A percentile compares a stretch with the other conserved stretches of the same genome.
phyloP scores from a whole-genome alignment of 2,113 vertebrate genomes.

The Siniperca chuatsi region DNA sequence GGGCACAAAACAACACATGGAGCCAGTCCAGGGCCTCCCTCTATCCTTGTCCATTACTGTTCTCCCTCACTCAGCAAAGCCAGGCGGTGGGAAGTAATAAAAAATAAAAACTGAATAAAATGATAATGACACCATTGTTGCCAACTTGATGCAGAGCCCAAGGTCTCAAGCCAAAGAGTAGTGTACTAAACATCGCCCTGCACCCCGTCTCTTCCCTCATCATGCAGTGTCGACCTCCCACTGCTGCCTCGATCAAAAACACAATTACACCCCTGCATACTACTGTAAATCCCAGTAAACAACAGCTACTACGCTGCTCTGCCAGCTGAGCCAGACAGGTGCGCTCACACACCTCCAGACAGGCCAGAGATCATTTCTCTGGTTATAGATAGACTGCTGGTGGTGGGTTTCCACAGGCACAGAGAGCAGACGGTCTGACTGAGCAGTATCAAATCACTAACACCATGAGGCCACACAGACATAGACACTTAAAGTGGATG shows the following conservation, averaged over 20 bases:
- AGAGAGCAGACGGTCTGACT: slow-evolving; percentile 42
- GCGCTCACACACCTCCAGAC: slow-evolving; percentile 10
- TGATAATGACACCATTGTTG: slow-evolving; percentile 18
- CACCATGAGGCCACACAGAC: slow-evolving; percentile 18
- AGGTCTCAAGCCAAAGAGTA: slow-evolving; percentile 3
- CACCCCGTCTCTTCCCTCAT: slow-evolving; percentile 1
- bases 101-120: slow-evolving; percentile 14
- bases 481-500: slow-evolving; percentile 5
- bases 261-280: slow-evolving; percentile 21
- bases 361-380: slow-evolving; percentile 10
- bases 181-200: slow-evolving; percentile 17
- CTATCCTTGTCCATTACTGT: neutral
- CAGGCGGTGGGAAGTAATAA: slow-evolving; percentile 4
- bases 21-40: neutral
- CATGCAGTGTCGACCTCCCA: neutral
- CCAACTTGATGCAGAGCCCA: neutral
- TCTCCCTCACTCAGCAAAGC: neutral
- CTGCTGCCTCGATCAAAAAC: slow-evolving; percentile 22
- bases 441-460: slow-evolving; percentile 47
- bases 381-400: slow-evolving; percentile 24
- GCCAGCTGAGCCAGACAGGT: slow-evolving; percentile 37
- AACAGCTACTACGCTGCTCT: slow-evolving; percentile 6
- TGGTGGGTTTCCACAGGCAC: slow-evolving; percentile 28
- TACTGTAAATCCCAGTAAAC: slow-evolving; percentile 43
- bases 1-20: neutral